Evolutionary conservation across 2,797 vertebrate genomes (phyloP).

Genomic region (Argya squamiceps): DNA sequence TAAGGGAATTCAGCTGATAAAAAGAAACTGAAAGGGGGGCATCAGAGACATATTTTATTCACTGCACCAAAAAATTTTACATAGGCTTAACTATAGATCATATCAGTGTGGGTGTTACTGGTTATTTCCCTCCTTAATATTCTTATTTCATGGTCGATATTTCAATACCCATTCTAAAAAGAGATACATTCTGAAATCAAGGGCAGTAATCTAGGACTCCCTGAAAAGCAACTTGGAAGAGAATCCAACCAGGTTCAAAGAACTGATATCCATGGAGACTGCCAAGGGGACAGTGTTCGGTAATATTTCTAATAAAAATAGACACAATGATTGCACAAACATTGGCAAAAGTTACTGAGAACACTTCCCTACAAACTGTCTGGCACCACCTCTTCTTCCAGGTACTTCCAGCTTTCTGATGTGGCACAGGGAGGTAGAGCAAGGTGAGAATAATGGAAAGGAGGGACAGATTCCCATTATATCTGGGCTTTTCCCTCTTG

Average conservation of each 20-base stretch:
- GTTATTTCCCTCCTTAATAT: not conserved
- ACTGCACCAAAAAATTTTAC: not conserved
- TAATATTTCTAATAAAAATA: not conserved
- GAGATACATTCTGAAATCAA: not conserved
- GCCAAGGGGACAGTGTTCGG: not conserved
- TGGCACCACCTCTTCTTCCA: not conserved
- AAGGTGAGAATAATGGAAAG: not conserved
- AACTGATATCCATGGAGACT: not conserved
- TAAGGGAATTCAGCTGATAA: not conserved
- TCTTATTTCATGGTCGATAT: not conserved
- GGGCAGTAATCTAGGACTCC: not conserved
- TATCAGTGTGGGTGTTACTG: not conserved
- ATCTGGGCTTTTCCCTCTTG: not conserved
- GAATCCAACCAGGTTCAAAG: not conserved
- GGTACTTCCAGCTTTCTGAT: not conserved
- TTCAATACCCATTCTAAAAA: not conserved
- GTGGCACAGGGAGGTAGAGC: not conserved
- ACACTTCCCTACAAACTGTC: not conserved
- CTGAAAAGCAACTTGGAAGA: not conserved
- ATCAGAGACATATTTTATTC: not conserved
- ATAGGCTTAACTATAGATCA: not conserved
- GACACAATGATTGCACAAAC: not conserved
- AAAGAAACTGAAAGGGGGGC: not conserved
- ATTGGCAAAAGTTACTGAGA: not conserved
- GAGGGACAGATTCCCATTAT: not conserved